Conservation (phyloP, 1,140 invertebrate genomes). For the Rhopalosiphum maidis region DNA sequence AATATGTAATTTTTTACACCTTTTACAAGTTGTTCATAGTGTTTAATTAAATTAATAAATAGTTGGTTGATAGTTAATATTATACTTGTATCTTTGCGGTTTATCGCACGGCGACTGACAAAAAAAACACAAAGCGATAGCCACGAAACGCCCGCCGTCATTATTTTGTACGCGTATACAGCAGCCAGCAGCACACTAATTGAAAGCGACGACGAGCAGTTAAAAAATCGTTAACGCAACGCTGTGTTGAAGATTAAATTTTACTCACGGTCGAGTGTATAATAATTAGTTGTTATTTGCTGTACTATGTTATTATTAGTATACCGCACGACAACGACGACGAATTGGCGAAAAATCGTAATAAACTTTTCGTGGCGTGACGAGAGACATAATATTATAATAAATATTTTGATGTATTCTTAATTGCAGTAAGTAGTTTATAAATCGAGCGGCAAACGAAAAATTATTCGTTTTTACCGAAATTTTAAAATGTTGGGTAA, state of each 20-base stretch:
- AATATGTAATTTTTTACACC: no score
- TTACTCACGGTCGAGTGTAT: background rate
- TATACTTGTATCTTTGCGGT: background rate
- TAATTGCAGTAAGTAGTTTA: background rate
- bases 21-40: background rate
- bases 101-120: background rate
- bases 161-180: background rate
- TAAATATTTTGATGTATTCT: background rate
- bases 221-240: background rate
- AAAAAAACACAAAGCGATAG: background rate
- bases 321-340: background rate
- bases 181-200: background rate
- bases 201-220: background rate
- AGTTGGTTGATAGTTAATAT: background rate
- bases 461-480: background rate
- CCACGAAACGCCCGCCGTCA: background rate
- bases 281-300: background rate
- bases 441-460: background rate
- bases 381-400: background rate
- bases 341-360: background rate
- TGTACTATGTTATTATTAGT: background rate
- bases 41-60: background rate
- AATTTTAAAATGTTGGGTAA: background rate
- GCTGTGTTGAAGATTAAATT: conserved; percentile 4
- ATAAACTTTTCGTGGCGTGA: background rate